Percentiles rank a stretch among this genome's conserved stretches.
phyloP scores from a whole-genome alignment of 2,888 invertebrate species.

The Furcula furcula region DNA sequence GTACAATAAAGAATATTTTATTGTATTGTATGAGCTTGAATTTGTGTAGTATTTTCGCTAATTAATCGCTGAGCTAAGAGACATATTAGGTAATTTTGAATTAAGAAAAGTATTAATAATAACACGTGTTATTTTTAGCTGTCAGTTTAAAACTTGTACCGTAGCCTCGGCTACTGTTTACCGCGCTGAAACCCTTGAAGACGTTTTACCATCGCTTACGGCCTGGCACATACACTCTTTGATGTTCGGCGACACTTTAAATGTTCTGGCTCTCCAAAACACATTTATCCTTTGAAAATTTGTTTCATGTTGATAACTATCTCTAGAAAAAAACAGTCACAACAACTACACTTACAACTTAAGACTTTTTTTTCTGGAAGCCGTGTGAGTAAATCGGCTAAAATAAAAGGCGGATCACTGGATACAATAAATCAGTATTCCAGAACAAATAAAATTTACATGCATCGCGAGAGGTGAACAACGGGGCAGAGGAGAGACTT shows the following conservation, averaged over 20 bases:
- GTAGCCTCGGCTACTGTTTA: conserved; percentile 61
- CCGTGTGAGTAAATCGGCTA: conserved; percentile 17
- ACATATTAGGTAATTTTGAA: no score
- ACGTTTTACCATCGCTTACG: conserved; percentile 68
- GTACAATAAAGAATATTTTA: no score
- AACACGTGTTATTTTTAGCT: no score
- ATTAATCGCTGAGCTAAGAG: no score
- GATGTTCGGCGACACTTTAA: conserved; percentile 71
- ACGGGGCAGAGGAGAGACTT: conserved; percentile 69
- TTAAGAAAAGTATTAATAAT: no score
- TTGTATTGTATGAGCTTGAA: no score
- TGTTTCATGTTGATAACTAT: conserved; percentile 23
- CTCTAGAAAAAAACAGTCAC: conserved; percentile 9
- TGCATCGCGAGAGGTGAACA: conserved; percentile 70
- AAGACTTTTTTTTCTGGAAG: background rate
- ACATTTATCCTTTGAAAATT: conserved; percentile 41
- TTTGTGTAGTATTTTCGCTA: no score
- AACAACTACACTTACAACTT: conserved; percentile 1
- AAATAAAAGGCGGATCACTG: conserved; percentile 34
- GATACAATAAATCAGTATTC: conserved; percentile 63
- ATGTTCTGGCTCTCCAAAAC: conserved; percentile 39
- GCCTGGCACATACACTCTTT: conserved; percentile 59
- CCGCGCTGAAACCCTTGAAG: conserved; percentile 71
- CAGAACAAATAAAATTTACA: conserved; percentile 64
- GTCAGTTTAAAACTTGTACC: conserved; percentile 26